phyloP scores from a whole-genome alignment of 2,797 vertebrate genomes.

The Danio choprae region DNA sequence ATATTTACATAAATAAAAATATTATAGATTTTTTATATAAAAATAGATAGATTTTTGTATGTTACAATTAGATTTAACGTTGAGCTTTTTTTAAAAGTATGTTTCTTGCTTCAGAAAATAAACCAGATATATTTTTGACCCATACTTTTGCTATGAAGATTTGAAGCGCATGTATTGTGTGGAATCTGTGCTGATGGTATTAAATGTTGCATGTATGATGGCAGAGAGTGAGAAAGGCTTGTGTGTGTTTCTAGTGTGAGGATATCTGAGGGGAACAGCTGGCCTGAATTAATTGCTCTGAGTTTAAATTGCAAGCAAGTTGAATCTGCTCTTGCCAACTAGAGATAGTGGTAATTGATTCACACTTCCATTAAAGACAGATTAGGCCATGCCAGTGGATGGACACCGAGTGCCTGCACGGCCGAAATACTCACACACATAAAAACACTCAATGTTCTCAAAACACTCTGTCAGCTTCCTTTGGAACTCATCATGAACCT shows the following conservation, averaged over 20 bases:
- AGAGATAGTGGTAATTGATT: constrained; percentile 74
- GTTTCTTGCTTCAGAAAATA: no score
- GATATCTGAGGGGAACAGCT: constrained; percentile 56
- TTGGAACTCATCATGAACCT: not conserved
- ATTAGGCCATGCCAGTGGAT: constrained; percentile 64
- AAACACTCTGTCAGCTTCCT: not conserved
- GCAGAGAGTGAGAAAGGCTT: constrained; percentile 3
- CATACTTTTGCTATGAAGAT: constrained; percentile 7
- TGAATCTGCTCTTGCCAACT: constrained; percentile 66
- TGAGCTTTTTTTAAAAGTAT: no score
- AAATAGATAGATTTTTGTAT: no score
- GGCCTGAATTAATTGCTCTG: constrained; percentile 67
- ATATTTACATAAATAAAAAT: no score
- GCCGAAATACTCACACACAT: constrained; percentile 7
- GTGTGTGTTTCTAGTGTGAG: constrained; percentile 15
- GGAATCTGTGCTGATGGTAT: not conserved
- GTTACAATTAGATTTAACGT: no score
- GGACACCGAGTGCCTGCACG: constrained; percentile 16
- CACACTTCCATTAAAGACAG: constrained; percentile 67
- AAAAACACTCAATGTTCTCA: constrained; percentile 1
- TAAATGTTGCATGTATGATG: constrained; percentile 2
- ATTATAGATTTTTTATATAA: no score
- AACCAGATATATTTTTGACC: no score
- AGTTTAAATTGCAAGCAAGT: constrained; percentile 68
- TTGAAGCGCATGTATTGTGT: not conserved